phyloP scores from a whole-genome alignment of 2,888 invertebrate species.

The Sepiola atlantica region DNA sequence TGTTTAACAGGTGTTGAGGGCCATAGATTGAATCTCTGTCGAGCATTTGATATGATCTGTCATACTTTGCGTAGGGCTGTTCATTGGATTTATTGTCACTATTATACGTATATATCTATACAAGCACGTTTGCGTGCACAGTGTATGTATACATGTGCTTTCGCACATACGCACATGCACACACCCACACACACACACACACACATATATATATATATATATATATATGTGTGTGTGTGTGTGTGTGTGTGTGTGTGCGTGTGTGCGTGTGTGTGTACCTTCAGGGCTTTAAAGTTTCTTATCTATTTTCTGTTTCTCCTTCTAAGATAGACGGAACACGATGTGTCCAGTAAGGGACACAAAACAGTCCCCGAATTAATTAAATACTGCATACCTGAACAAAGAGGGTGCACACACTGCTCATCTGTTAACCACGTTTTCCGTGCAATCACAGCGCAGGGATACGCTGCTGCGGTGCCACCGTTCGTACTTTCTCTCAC shows the following conservation, averaged over 20 bases:
- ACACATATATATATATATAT: not conserved
- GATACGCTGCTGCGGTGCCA: not conserved
- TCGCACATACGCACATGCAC: not conserved
- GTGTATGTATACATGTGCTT: too few relatives aligned
- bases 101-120: too few relatives aligned
- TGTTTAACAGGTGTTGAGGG: too few relatives aligned
- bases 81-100: too few relatives aligned
- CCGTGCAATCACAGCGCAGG: not conserved
- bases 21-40: too few relatives aligned
- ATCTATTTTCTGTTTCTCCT: not conserved
- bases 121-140: not conserved
- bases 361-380: not conserved
- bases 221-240: not conserved
- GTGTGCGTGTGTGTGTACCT: not conserved
- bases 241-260: not conserved
- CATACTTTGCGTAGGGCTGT: too few relatives aligned
- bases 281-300: not conserved
- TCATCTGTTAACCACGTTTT: not conserved
- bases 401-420: not conserved
- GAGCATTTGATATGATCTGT: too few relatives aligned
- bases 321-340: not conserved
- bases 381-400: not conserved
- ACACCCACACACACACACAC: not conserved
- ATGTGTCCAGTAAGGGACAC: not conserved
- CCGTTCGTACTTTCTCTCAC: not conserved